These are phyloP conservation scores for Dendropsophus ebraccatus DNA, from an alignment of 2,113 vertebrate genomes.

Conservation along the genomic window DNA sequence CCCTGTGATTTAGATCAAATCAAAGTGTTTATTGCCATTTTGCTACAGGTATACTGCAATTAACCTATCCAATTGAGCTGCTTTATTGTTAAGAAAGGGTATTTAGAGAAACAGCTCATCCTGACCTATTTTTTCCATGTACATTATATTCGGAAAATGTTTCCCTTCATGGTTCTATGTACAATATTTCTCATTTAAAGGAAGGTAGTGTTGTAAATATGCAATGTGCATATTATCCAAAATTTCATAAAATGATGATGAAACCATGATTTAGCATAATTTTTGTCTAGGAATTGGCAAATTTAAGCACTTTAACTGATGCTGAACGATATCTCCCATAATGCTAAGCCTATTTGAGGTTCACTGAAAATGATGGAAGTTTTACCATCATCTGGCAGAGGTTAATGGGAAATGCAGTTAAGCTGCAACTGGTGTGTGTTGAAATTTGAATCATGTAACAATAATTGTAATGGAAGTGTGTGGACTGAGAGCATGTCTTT, in stretches of 20 bases:
- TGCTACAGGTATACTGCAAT: conserved; percentile 51
- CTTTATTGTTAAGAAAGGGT: conserved; percentile 35
- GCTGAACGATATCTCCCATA: conserved; percentile 1
- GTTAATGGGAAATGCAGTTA: not conserved
- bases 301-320: conserved; percentile 25
- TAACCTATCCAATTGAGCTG: conserved; percentile 47
- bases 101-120: conserved; percentile 27
- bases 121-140: conserved; percentile 22
- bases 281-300: not conserved
- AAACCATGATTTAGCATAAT: conserved; percentile 17
- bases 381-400: not conserved
- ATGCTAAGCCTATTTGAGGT: conserved; percentile 1
- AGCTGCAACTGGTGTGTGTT: not conserved
- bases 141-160: conserved; percentile 1
- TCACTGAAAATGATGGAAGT: not conserved
- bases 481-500: not conserved
- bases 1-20: conserved; percentile 55
- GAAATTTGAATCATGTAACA: conserved; percentile 12
- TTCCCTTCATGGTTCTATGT: not conserved
- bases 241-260: not conserved
- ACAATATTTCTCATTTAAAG: not conserved
- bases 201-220: conserved; percentile 12
- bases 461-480: not conserved
- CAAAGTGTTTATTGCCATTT: conserved; percentile 53
- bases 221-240: not conserved